These are phyloP conservation scores for Neoscelio sp. DNA, from an alignment of 2,888 invertebrate genomes.

Conservation along the genomic window DNA sequence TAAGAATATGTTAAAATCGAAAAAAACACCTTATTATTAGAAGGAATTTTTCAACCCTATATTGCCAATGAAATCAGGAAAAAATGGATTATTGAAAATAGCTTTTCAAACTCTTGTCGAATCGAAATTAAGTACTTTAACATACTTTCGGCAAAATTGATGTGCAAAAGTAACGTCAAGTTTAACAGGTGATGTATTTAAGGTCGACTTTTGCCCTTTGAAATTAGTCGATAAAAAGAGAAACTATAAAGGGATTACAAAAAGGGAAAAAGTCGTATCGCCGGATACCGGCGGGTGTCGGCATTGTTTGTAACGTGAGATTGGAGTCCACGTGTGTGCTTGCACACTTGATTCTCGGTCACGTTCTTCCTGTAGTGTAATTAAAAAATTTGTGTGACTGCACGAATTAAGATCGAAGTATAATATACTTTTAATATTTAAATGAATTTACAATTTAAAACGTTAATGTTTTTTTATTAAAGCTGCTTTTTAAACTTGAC, in stretches of 20 bases:
- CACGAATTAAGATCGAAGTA: constrained; percentile 73
- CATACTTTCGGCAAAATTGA: background rate
- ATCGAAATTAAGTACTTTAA: no score
- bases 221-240: constrained; percentile 64
- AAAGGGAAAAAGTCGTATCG: constrained; percentile 57
- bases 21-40: no score
- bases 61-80: no score
- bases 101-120: no score
- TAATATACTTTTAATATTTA: constrained; percentile 74
- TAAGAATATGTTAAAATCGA: background rate
- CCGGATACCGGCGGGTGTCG: constrained; percentile 80
- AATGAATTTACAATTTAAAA: no score
- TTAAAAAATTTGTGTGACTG: constrained; percentile 70
- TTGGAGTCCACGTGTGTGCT: constrained; percentile 69
- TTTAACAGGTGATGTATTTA: constrained; percentile 60
- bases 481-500: no score
- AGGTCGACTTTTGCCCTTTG: constrained; percentile 59
- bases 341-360: constrained; percentile 56
- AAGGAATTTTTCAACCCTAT: no score
- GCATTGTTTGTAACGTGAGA: constrained; percentile 80
- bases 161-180: constrained; percentile 2
- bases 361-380: constrained; percentile 66
- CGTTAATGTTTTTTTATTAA: no score
- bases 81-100: no score
- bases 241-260: constrained; percentile 52